Conservation (phyloP, 2,797 vertebrate genomes). For the Microctenopoma stevenorrisi region DNA sequence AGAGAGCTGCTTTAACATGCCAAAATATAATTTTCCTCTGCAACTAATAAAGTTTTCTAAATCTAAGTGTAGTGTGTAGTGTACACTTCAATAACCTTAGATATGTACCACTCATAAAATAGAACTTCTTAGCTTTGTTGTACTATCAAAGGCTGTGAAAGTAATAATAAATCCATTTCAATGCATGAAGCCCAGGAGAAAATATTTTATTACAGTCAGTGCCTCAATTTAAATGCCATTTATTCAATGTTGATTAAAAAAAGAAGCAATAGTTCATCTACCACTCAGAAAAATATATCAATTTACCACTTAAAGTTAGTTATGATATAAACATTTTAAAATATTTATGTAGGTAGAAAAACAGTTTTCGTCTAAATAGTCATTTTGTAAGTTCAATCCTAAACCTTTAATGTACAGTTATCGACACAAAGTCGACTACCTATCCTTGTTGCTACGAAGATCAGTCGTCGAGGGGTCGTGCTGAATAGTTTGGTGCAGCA, state of each 20-base stretch:
- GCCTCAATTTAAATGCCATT: slow-evolving; percentile 39
- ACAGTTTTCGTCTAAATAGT: slow-evolving; percentile 27
- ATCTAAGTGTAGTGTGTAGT: too few relatives aligned
- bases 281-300: slow-evolving; percentile 56
- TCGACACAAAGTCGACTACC: slow-evolving; percentile 75
- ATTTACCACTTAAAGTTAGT: slow-evolving; percentile 47
- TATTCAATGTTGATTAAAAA: slow-evolving; percentile 47
- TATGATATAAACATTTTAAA: slow-evolving; percentile 62
- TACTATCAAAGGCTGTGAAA: background rate
- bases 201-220: too few relatives aligned
- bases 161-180: background rate
- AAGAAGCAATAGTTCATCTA: slow-evolving; percentile 36
- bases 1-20: too few relatives aligned
- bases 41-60: too few relatives aligned
- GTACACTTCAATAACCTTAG: too few relatives aligned
- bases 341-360: slow-evolving; percentile 60
- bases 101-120: background rate
- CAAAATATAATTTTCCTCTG: too few relatives aligned
- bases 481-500: slow-evolving; percentile 97
- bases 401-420: slow-evolving; percentile 29
- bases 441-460: slow-evolving; percentile 89
- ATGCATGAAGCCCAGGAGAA: background rate
- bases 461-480: slow-evolving; percentile 93
- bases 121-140: background rate
- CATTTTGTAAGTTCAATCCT: slow-evolving; percentile 22